Evolutionary conservation across 2,888 invertebrate species (phyloP).

Genomic region (Ptilodon capucinus): DNA sequence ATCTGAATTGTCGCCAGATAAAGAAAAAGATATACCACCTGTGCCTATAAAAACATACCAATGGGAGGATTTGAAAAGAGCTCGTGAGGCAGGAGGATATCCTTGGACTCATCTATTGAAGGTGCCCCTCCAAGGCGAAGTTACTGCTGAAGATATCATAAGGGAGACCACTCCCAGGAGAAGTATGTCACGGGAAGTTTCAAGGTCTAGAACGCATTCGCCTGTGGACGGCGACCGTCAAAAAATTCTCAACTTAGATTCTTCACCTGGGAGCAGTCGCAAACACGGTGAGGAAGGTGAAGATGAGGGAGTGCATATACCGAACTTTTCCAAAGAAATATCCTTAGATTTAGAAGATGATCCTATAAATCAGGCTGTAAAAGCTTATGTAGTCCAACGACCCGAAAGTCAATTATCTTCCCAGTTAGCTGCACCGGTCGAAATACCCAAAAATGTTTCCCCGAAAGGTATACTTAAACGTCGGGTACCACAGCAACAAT

Average conservation of each 20-base stretch:
- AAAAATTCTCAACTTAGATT: constrained; percentile 72
- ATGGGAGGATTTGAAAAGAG: constrained; percentile 90
- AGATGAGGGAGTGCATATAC: constrained; percentile 73
- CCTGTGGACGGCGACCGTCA: constrained; percentile 63
- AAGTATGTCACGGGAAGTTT: constrained; percentile 76
- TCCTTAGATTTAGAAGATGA: constrained; percentile 77
- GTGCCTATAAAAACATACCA: constrained; percentile 89
- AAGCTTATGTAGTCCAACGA: constrained; percentile 51
- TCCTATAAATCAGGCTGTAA: constrained; percentile 46
- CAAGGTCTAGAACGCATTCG: constrained; percentile 72
- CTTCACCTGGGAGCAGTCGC: constrained; percentile 78
- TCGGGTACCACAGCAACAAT: constrained; percentile 66
- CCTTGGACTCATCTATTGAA: constrained; percentile 92
- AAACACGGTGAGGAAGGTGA: constrained; percentile 73
- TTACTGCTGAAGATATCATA: constrained; percentile 77
- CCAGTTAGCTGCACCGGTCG: constrained; percentile 55
- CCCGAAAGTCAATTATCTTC: constrained; percentile 55
- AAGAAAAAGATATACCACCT: constrained; percentile 80
- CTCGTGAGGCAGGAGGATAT: constrained; percentile 88
- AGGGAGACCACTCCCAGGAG: constrained; percentile 71
- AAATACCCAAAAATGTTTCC: constrained; percentile 68
- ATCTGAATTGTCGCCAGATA: constrained; percentile 81
- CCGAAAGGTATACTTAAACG: constrained; percentile 82
- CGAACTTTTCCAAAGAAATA: constrained; percentile 77
- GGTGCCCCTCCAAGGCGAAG: constrained; percentile 79